Percentiles rank a stretch among this genome's conserved stretches.
Evolutionary conservation across 2,888 invertebrate species (phyloP).

Genomic region (Empis livida): DNA sequence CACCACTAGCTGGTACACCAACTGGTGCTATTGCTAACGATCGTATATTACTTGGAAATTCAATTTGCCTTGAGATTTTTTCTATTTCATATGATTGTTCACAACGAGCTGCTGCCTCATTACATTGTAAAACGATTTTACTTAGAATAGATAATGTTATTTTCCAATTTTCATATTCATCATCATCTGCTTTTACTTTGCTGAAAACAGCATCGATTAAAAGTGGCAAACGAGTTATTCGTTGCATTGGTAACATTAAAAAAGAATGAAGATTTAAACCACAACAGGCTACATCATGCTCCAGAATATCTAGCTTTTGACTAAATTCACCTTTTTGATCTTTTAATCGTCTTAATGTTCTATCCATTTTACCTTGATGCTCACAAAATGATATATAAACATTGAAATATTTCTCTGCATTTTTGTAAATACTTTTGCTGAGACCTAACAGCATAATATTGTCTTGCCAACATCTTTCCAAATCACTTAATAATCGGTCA

Average conservation of each 20-base stretch:
- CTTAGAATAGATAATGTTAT: constrained; percentile 63
- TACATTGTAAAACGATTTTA: constrained; percentile 81
- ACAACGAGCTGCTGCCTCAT: constrained; percentile 81
- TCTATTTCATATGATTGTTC: constrained; percentile 80
- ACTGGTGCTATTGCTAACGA: constrained; percentile 39
- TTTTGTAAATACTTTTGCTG: constrained; percentile 53
- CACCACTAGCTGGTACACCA: constrained; percentile 31
- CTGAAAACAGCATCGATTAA: constrained; percentile 61
- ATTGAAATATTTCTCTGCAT: constrained; percentile 52
- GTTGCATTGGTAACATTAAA: constrained; percentile 95
- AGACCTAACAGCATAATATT: constrained; percentile 72
- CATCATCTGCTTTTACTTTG: constrained; percentile 47
- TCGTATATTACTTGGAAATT: constrained; percentile 50
- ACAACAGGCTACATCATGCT: constrained; percentile 28
- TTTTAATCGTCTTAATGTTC: constrained; percentile 57
- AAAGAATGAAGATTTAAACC: constrained; percentile 70
- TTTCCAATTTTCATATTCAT: constrained; percentile 59
- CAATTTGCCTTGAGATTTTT: constrained; percentile 48
- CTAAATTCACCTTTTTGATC: constrained; percentile 32
- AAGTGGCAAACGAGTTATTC: constrained; percentile 74
- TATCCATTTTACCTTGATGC: constrained; percentile 79
- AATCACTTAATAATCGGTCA: constrained; percentile 66
- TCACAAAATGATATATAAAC: constrained; percentile 90
- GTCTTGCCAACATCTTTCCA: constrained; percentile 86
- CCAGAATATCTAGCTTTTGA: constrained; percentile 29